A percentile compares a stretch with the other conserved stretches of the same genome.
Conservation (phyloP, 92 coral and sea anemone genomes). For the Virgularia gustaviana region DNA sequence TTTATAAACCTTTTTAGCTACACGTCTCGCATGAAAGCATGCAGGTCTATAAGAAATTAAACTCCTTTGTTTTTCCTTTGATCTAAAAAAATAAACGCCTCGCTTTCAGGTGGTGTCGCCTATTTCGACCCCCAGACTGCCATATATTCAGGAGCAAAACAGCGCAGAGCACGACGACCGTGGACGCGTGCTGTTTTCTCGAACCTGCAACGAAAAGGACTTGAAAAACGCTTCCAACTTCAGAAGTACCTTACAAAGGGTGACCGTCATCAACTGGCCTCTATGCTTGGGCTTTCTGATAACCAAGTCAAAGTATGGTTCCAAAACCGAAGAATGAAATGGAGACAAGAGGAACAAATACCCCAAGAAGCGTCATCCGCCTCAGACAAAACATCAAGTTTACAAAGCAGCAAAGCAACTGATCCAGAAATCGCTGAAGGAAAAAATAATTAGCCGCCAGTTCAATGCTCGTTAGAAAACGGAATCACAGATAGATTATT, state of each 20-base stretch:
- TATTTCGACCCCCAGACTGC: conserved; percentile 18
- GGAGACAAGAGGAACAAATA: conserved; percentile 83
- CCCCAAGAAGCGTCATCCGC: conserved; percentile 4
- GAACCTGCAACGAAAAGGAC: conserved; percentile 94
- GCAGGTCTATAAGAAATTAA: too few species aligned
- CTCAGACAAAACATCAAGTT: background rate
- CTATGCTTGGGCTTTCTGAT: conserved; percentile 95
- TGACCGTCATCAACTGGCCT: conserved; percentile 92
- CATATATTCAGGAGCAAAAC: conserved; percentile 60
- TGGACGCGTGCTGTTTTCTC: conserved; percentile 99
- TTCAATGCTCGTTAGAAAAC: too few species aligned
- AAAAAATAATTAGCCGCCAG: too few species aligned
- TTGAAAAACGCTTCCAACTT: conserved; percentile 93
- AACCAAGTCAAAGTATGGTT: conserved; percentile 99
- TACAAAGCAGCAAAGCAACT: too few species aligned
- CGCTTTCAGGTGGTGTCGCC: conserved; percentile 6
- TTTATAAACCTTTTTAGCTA: too few species aligned
- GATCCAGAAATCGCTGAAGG: too few species aligned
- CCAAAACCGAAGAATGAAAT: conserved; percentile 96
- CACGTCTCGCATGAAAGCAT: too few species aligned
- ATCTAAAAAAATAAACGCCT: background rate
- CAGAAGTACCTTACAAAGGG: conserved; percentile 96
- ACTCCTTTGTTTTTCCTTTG: background rate
- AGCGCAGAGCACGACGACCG: conserved; percentile 96
- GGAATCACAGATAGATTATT: too few species aligned